Conservation (phyloP, 2,888 invertebrate genomes). For the Ectemnius continuus region DNA sequence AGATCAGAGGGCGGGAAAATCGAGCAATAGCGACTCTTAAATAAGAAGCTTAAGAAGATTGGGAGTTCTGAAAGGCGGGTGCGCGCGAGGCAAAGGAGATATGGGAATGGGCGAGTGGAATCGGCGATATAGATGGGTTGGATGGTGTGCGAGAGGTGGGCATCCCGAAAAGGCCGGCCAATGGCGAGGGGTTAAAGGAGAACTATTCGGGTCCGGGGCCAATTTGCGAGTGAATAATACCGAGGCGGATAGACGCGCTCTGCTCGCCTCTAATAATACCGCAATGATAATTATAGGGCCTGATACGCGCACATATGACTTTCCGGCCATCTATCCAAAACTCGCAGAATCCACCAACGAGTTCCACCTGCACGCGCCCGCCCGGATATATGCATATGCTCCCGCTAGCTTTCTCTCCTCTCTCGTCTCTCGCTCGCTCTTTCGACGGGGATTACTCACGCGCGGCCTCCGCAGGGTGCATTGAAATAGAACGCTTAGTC, state of each 20-base stretch:
- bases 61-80: too few species aligned
- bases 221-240: conserved; percentile 3
- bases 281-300: conserved; percentile 43
- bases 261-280: conserved; percentile 41
- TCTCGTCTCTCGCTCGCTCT: neutral
- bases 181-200: conserved; percentile 7
- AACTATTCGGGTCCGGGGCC: neutral
- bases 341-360: conserved; percentile 58
- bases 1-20: too few species aligned
- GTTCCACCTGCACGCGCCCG: conserved; percentile 55
- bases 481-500: conserved; percentile 71
- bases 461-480: conserved; percentile 60
- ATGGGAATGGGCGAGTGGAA: too few species aligned
- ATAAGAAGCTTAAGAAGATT: neutral
- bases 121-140: too few species aligned
- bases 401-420: neutral
- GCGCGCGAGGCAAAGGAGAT: too few species aligned
- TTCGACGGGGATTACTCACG: conserved; percentile 64
- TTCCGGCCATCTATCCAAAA: conserved; percentile 60
- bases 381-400: conserved; percentile 48
- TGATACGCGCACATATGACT: conserved; percentile 46
- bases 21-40: neutral
- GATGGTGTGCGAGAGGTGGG: too few species aligned
- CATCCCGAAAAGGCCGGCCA: too few species aligned
- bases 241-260: neutral